These are phyloP conservation scores for Acanthosepion lycidas DNA, from an alignment of 2,888 invertebrate species.

Conservation along the genomic window DNA sequence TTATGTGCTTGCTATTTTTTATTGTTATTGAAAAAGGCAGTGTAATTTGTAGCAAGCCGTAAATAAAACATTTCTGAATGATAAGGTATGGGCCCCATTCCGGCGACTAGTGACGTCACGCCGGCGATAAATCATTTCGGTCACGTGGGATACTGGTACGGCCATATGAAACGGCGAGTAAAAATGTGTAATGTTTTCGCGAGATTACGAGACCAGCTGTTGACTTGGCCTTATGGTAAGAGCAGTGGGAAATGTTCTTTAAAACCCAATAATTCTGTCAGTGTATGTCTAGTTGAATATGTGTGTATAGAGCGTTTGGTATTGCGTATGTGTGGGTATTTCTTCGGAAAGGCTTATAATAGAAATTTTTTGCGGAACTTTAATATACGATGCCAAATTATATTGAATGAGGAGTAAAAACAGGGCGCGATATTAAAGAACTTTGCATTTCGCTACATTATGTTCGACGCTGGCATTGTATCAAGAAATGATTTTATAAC, in stretches of 20 bases:
- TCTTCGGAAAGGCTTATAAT: neutral
- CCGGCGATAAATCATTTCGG: neutral
- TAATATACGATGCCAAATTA: too few relatives aligned
- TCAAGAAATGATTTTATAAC: too few relatives aligned
- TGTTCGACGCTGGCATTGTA: too few relatives aligned
- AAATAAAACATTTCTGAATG: conserved; percentile 24
- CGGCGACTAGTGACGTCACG: neutral
- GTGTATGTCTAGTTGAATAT: neutral
- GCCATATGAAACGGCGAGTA: neutral
- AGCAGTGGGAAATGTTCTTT: neutral
- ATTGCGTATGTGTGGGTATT: neutral
- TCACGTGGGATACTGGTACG: neutral
- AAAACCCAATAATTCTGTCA: neutral
- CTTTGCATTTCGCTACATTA: too few relatives aligned
- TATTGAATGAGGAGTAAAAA: too few relatives aligned
- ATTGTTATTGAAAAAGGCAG: conserved; percentile 16
- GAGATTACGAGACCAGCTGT: conserved; percentile 24
- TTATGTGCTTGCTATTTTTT: neutral
- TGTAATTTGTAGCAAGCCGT: conserved; percentile 21
- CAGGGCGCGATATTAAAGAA: too few relatives aligned
- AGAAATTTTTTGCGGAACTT: too few relatives aligned
- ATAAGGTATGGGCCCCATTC: neutral
- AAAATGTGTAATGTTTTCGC: neutral
- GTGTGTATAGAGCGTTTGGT: neutral
- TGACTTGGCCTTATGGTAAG: neutral